Base-by-base conservation (phyloP, 2,888 invertebrate species). In the Siphlonurus alternatus region DNA sequence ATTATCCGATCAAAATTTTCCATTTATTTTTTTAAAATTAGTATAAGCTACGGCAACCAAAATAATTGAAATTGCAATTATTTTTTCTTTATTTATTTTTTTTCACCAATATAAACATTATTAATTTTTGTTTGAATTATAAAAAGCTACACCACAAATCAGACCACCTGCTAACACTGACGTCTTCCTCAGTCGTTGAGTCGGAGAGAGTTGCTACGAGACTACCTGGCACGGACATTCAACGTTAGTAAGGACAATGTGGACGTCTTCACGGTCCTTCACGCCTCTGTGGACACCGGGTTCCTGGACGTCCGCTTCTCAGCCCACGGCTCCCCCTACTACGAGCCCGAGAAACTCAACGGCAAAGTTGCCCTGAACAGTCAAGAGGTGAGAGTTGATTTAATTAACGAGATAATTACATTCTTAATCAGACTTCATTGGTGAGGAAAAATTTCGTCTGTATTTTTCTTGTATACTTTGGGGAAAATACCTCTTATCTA, bases 321-420 rank as follows among this genome's bases (percentile, higher is more conserved):
- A 0, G 96, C 92, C 0, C 95, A 95, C 72, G 93, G 93, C 0
- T 95, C 95, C 0, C 95, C 96, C 0, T 95, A 94, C 74, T 94
- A 93, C 74, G 84, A 87, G 0, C 82, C 94, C 0, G 92, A 92
- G 74, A 89, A 87, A 72, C 78, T 97, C 7, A 92, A 98, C 71
- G 90, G 91, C 3, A 84, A 91, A 72, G 81, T 90, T n/a, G 83
- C 85, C 5, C 82, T 83, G 65, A 81, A 88, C 71, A 84, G 88
- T 68, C 81, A 82, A 56, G 81, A 84, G 75, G 83, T 85, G 74
- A 70, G 74, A 67, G 7, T 67, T 62, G 51, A n/a, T 63, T 22
- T 15, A 15, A n/a, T 1, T 61, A 15, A 0, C 25, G 62, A 53
- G 15, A 60, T 1, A n/a, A 59, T 64, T 19, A n/a, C 23, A 54